Evolutionary conservation across 2,797 vertebrate genomes (phyloP).

Genomic region (Chromis chromis): DNA sequence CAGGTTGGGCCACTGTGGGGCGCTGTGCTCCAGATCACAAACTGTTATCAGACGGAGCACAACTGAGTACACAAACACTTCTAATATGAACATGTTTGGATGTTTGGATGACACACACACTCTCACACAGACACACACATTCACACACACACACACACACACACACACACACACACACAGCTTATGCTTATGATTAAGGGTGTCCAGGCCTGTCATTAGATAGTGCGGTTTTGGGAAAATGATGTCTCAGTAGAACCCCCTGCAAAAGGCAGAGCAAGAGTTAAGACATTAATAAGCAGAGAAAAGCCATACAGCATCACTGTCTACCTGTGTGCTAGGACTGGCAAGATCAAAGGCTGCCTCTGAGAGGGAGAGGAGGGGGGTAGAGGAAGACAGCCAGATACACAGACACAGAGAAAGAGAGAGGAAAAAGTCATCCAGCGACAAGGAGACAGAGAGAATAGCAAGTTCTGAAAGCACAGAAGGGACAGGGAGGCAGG

Average conservation of each 20-base stretch:
- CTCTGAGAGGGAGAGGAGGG: slow-evolving; percentile 50
- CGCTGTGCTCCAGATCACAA: slow-evolving; percentile 89
- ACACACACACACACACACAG: slow-evolving; percentile 12
- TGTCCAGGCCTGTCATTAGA: slow-evolving; percentile 71
- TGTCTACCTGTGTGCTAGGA: slow-evolving; percentile 82
- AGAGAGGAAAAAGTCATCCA: slow-evolving; percentile 73
- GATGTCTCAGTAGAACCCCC: slow-evolving; percentile 81
- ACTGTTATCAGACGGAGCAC: background rate
- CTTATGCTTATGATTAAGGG: slow-evolving; percentile 58
- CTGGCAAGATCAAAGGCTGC: slow-evolving; percentile 80
- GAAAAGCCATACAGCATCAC: slow-evolving; percentile 82
- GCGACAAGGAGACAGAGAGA: slow-evolving; percentile 77
- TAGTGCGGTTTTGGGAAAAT: slow-evolving; percentile 71
- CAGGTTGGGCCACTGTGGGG: slow-evolving; percentile 88
- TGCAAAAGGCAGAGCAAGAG: slow-evolving; percentile 74
- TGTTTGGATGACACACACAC: slow-evolving; percentile 23
- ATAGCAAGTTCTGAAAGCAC: slow-evolving; percentile 73
- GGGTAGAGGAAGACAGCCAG: slow-evolving; percentile 54
- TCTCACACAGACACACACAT: background rate
- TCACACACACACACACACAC: slow-evolving; percentile 7
- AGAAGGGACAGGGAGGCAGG: slow-evolving; percentile 66
- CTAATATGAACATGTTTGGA: slow-evolving; percentile 20
- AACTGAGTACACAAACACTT: slow-evolving; percentile 33
- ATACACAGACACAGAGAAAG: slow-evolving; percentile 62
- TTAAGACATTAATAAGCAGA: slow-evolving; percentile 84